Percentiles rank a stretch among this genome's conserved stretches.
Conservation (phyloP, 2,888 invertebrate genomes). For the Heliothis peltigera region DNA sequence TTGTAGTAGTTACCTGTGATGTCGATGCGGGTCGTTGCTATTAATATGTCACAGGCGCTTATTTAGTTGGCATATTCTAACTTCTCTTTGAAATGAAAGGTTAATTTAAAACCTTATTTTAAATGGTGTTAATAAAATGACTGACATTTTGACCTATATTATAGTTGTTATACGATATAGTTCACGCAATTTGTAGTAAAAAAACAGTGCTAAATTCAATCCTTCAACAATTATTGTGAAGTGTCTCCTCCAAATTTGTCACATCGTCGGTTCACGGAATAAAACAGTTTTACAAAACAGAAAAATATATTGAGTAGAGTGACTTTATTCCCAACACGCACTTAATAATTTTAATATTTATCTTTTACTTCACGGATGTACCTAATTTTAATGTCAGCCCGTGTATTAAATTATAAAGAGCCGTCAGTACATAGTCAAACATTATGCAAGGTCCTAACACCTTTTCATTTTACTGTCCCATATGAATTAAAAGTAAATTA, state of each 20-base stretch:
- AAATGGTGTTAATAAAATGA: neutral
- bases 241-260: too few species aligned
- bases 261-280: too few species aligned
- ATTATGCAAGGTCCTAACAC: slow-evolving; percentile 66
- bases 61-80: slow-evolving; percentile 24
- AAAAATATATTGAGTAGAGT: too few species aligned
- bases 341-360: slow-evolving; percentile 41
- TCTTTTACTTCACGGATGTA: slow-evolving; percentile 27
- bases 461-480: slow-evolving; percentile 66
- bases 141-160: too few species aligned
- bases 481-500: slow-evolving; percentile 71
- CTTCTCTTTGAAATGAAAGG: slow-evolving; percentile 1
- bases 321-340: neutral
- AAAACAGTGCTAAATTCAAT: neutral
- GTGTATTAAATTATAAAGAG: slow-evolving; percentile 56
- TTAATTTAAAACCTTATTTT: too few species aligned
- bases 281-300: too few species aligned
- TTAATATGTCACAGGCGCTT: slow-evolving; percentile 63
- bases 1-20: slow-evolving; percentile 62
- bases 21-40: slow-evolving; percentile 61
- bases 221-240: too few species aligned
- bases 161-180: too few species aligned
- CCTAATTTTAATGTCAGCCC: slow-evolving; percentile 54
- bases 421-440: slow-evolving; percentile 63
- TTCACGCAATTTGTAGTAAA: neutral